Evolutionary conservation across 1,140 invertebrate species (phyloP), one percentile per base, ranked within the genome.

Genomic region (Chironomus striatipennis): DNA sequence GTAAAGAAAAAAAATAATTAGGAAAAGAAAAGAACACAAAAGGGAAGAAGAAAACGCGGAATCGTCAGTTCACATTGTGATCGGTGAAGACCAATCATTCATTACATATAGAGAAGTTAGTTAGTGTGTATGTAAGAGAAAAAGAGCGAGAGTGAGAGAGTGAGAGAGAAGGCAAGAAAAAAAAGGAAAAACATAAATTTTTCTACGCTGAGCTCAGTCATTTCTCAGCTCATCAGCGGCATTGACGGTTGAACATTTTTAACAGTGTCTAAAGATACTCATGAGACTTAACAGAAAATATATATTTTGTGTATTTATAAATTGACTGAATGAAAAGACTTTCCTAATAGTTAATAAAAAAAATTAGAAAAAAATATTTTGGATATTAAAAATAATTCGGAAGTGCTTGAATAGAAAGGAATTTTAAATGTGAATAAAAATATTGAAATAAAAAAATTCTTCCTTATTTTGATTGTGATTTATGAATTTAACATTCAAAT

Each of bases 401-500:
- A 34, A n/a, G 47, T 57, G 47, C 47, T 57, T 34, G 24, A 34
- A 34, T 34, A 34, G 24, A 34, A 34, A 34, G 24, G 24, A 34
- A 34, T 34, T 34, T 34, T 34, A 34, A 34, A 34, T 34, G 24
- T 34, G 24, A n/a, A n/a, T n/a, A n/a, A n/a, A n/a, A n/a, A n/a
- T n/a, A n/a, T n/a, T 34, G 24, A 34, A 34, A 34, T 34, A 34
- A 34, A 34, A 34, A 34, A 57, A 15, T 57, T 70, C 65, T 70
- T 70, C 65, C 65, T 70, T 20, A 70, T 70, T 7, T 20, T 70
- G 20, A 70, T 57, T 70, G 65, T 70, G 65, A 21, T 21, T 70
- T 70, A 70, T 21, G 65, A 70, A 70, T 70, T 70, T 70, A 70
- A 70, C 65, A 70, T 70, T 70, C 65, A 18, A 57, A 70, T 20